A percentile compares a stretch with the other conserved stretches of the same genome.
phyloP scores from a whole-genome alignment of 1,140 invertebrate species.

The Ostrea edulis region DNA sequence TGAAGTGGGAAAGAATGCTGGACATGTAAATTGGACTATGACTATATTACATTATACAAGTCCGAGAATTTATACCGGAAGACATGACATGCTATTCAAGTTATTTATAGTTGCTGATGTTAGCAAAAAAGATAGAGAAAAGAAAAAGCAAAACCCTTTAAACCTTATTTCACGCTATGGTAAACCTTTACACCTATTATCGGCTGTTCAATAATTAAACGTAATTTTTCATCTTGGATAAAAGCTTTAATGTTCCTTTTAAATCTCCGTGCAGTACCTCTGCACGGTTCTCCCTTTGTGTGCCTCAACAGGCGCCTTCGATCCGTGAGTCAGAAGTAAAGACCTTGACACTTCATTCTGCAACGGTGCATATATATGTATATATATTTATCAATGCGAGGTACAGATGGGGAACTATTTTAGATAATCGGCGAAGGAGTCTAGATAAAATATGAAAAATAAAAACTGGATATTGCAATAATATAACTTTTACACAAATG shows the following conservation, averaged over 20 bases:
- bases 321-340: constrained; percentile 26
- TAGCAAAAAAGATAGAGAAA: not conserved
- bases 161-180: not conserved
- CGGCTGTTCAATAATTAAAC: constrained; percentile 26
- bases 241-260: constrained; percentile 17
- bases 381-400: not conserved
- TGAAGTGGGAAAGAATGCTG: no score
- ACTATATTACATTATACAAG: not conserved
- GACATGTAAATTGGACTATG: no score
- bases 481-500: not conserved
- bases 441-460: not conserved
- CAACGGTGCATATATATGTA: constrained; percentile 15
- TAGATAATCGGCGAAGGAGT: not conserved
- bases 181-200: constrained; percentile 8
- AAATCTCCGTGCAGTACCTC: not conserved
- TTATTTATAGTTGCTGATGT: constrained; percentile 37
- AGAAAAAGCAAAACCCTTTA: not conserved
- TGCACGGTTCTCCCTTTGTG: not conserved
- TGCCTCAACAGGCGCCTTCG: constrained; percentile 27
- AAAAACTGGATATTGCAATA: not conserved
- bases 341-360: constrained; percentile 30
- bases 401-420: not conserved
- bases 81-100: not conserved
- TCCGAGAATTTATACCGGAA: not conserved
- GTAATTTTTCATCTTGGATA: not conserved